phyloP scores from a whole-genome alignment of 37 sponge, comb jelly and placozoan species.

The Crambe crambe region DNA sequence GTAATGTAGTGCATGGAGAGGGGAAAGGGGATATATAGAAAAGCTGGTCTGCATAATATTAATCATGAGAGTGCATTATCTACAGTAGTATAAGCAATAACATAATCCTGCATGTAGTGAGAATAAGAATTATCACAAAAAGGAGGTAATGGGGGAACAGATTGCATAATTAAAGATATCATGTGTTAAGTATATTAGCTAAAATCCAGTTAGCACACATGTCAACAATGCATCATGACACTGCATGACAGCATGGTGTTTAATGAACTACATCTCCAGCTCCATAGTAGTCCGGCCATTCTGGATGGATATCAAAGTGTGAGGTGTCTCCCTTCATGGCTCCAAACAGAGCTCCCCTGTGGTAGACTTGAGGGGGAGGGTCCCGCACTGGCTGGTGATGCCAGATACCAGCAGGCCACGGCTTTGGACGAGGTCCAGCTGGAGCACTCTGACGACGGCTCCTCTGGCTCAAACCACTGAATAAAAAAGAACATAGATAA shows the following conservation, averaged over 20 bases:
- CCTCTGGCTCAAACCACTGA: not conserved
- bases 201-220: too few species aligned
- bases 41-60: too few species aligned
- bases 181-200: too few species aligned
- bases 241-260: not conserved
- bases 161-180: too few species aligned
- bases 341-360: slow-evolving; percentile 79
- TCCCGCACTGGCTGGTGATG: slow-evolving; percentile 73
- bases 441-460: slow-evolving; percentile 24
- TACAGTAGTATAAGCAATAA: too few species aligned
- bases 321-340: slow-evolving; percentile 51
- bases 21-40: too few species aligned
- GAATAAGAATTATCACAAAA: too few species aligned
- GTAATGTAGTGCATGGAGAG: too few species aligned
- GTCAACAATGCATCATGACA: not conserved
- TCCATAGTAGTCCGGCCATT: slow-evolving; percentile 84
- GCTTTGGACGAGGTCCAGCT: slow-evolving; percentile 6
- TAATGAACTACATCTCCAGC: slow-evolving; percentile 12
- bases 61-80: too few species aligned
- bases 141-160: too few species aligned
- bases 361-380: slow-evolving; percentile 83
- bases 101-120: too few species aligned
- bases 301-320: slow-evolving; percentile 86
- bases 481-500: not conserved
- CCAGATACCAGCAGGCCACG: slow-evolving; percentile 66